These are phyloP conservation scores for Mechanitis messenoides DNA, from an alignment of 2,888 invertebrate species.

Conservation along the genomic window DNA sequence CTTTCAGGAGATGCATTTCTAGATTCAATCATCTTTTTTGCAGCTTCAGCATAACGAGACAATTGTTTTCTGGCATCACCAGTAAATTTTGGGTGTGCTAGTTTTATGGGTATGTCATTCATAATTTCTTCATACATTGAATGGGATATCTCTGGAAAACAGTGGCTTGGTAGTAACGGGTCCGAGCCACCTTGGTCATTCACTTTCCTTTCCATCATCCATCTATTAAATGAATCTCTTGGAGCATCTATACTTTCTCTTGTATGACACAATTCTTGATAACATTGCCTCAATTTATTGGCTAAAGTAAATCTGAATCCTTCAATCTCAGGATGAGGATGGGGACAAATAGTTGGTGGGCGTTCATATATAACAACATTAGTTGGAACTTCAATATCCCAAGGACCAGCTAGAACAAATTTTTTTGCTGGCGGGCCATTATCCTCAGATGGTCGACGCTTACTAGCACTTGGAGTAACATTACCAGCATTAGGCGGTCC, in stretches of 20 bases:
- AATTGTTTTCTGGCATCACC: slow-evolving; percentile 97
- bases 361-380: slow-evolving; percentile 94
- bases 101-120: slow-evolving; percentile 97
- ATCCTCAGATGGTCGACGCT: slow-evolving; percentile 88
- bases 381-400: slow-evolving; percentile 95
- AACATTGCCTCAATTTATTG: slow-evolving; percentile 90
- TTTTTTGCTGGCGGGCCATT: slow-evolving; percentile 88
- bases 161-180: slow-evolving; percentile 93
- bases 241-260: slow-evolving; percentile 96
- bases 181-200: slow-evolving; percentile 91
- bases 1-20: slow-evolving; percentile 94
- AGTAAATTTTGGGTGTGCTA: slow-evolving; percentile 96
- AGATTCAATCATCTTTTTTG: slow-evolving; percentile 97
- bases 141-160: slow-evolving; percentile 93
- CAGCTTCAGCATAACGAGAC: slow-evolving; percentile 95
- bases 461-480: slow-evolving; percentile 77
- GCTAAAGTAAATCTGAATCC: slow-evolving; percentile 88
- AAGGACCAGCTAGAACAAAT: slow-evolving; percentile 91
- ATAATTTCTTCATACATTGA: slow-evolving; percentile 98
- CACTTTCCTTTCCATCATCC: slow-evolving; percentile 97
- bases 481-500: slow-evolving; percentile 63
- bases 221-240: slow-evolving; percentile 96
- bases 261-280: slow-evolving; percentile 95
- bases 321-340: slow-evolving; percentile 96
- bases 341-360: slow-evolving; percentile 88